A percentile compares a stretch with the other conserved stretches of the same genome.
These are phyloP conservation scores for Drosophila willistoni DNA, from an alignment of 1,140 invertebrate species.

Conservation along the genomic window DNA sequence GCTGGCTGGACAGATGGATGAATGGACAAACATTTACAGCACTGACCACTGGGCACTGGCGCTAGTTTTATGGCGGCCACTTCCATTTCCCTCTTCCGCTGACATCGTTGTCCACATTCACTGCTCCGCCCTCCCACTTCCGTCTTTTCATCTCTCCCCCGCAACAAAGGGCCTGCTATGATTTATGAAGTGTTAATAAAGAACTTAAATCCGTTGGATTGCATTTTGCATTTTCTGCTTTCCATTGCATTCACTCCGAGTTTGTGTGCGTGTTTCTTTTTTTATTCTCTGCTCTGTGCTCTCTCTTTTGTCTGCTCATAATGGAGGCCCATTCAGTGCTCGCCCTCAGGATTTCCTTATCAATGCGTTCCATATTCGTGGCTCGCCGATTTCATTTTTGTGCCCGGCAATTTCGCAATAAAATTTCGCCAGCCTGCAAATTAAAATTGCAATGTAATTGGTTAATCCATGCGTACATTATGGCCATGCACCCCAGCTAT, in stretches of 20 bases:
- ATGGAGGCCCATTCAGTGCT: slow-evolving; percentile 10
- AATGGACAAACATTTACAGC: slow-evolving; percentile 73
- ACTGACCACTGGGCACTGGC: slow-evolving; percentile 38
- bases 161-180: slow-evolving; percentile 44
- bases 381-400: slow-evolving; percentile 69
- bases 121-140: slow-evolving; percentile 19
- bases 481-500: slow-evolving; percentile 55
- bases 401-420: slow-evolving; percentile 78
- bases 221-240: slow-evolving; percentile 62
- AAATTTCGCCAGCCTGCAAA: slow-evolving; percentile 81
- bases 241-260: slow-evolving; percentile 37
- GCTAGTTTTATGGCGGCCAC: slow-evolving; percentile 75
- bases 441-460: slow-evolving; percentile 83
- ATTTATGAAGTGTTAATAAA: slow-evolving; percentile 83
- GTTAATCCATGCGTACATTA: slow-evolving; percentile 83
- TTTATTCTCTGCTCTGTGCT: slow-evolving; percentile 16
- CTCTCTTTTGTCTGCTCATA: slow-evolving; percentile 31
- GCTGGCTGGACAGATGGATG: slow-evolving; percentile 49
- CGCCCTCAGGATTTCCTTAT: slow-evolving; percentile 75
- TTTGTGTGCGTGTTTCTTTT: slow-evolving; percentile 6
- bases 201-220: slow-evolving; percentile 83
- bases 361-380: slow-evolving; percentile 78
- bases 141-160: slow-evolving; percentile 6
- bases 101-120: background rate
- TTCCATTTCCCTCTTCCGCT: slow-evolving; percentile 41